These are phyloP conservation scores for Grallaria varia DNA, from an alignment of 2,113 vertebrate genomes.

Conservation along the genomic window DNA sequence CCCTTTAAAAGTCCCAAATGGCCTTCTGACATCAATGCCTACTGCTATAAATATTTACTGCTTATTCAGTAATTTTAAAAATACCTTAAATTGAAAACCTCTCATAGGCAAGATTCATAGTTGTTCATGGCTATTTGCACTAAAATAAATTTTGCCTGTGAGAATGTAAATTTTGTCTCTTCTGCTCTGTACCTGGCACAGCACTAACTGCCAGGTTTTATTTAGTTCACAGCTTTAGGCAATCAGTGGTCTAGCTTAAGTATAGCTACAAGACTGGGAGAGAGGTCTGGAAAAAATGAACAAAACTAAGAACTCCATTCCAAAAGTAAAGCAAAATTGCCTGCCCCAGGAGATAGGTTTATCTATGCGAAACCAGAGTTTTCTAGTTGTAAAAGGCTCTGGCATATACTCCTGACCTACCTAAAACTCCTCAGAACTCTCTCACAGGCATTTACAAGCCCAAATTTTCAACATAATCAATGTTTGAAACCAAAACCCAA, in stretches of 20 bases:
- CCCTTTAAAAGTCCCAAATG: not conserved
- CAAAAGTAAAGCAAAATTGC: not conserved
- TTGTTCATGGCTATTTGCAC: not conserved
- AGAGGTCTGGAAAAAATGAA: not conserved
- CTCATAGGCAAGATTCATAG: not conserved
- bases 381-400: not conserved
- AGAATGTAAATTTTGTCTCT: not conserved
- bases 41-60: not conserved
- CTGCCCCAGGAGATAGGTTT: not conserved
- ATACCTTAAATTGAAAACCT: not conserved
- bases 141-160: not conserved
- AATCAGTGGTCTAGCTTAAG: not conserved
- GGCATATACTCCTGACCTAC: not conserved
- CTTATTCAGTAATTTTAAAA: not conserved
- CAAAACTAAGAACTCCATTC: not conserved
- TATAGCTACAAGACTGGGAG: not conserved
- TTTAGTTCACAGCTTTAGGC: not conserved
- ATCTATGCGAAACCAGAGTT: not conserved
- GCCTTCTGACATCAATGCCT: not conserved
- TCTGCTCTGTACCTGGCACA: not conserved
- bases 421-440: not conserved
- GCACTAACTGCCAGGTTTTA: not conserved
- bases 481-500: not conserved
- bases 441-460: not conserved
- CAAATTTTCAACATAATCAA: fast-evolving